A percentile compares a stretch with the other conserved stretches of the same genome.
Conservation (phyloP, 1,140 invertebrate species). For the Drosophila bocqueti region DNA sequence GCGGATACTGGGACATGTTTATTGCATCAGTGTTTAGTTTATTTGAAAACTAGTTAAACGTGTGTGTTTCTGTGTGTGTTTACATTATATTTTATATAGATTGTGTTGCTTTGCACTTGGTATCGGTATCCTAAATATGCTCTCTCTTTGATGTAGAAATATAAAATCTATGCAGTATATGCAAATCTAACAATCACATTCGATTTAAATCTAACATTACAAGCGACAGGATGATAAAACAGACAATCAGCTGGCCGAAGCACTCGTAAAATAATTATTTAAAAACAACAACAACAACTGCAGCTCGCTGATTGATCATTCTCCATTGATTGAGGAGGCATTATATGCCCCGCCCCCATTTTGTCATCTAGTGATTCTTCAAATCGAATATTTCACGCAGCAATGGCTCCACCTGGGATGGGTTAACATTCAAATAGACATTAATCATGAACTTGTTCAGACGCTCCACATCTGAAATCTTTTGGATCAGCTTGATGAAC, state of each 20-base stretch:
- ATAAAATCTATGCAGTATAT: slow-evolving; percentile 79
- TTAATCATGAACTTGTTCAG: slow-evolving; percentile 92
- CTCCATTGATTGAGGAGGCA: slow-evolving; percentile 34
- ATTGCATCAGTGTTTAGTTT: slow-evolving; percentile 63
- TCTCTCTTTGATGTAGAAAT: slow-evolving; percentile 78
- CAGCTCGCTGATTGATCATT: slow-evolving; percentile 45
- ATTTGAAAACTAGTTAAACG: slow-evolving; percentile 76
- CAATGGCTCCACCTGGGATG: slow-evolving; percentile 94
- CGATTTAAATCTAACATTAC: slow-evolving; percentile 77
- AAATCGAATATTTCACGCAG: slow-evolving; percentile 97
- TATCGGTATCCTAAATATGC: slow-evolving; percentile 82
- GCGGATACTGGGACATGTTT: neutral
- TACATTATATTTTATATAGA: slow-evolving; percentile 64
- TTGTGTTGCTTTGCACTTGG: slow-evolving; percentile 80
- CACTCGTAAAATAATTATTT: slow-evolving; percentile 32
- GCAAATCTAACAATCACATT: slow-evolving; percentile 83
- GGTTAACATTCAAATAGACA: slow-evolving; percentile 96
- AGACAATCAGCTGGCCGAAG: slow-evolving; percentile 55
- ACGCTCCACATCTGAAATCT: slow-evolving; percentile 93
- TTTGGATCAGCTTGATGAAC: slow-evolving; percentile 94
- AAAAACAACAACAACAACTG: slow-evolving; percentile 73
- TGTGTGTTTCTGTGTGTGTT: slow-evolving; percentile 25
- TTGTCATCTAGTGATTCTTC: slow-evolving; percentile 86
- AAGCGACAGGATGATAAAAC: slow-evolving; percentile 78
- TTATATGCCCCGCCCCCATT: slow-evolving; percentile 52